Conservation (phyloP, 2,113 vertebrate genomes). For the Leptobrachium ailaonicum region DNA sequence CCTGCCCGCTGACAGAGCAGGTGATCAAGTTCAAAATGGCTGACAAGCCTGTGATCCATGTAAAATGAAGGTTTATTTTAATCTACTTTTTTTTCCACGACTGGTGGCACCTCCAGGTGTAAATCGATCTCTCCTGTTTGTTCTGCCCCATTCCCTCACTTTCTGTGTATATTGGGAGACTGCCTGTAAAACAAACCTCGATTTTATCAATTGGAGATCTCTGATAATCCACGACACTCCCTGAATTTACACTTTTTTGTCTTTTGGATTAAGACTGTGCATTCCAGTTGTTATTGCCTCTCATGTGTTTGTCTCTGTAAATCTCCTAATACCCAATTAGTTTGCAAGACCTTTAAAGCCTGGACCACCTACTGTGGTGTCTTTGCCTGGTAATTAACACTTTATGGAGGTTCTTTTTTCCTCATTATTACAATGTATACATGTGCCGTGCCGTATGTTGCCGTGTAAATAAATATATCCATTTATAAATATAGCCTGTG, state of each 20-base stretch:
- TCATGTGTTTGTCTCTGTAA: neutral
- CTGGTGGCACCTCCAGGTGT: no score
- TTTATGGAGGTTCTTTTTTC: neutral
- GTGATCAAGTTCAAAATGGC: no score
- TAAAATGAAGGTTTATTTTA: no score
- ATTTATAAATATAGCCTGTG: neutral
- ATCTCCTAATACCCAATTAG: slow-evolving; percentile 1
- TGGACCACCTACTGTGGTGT: neutral
- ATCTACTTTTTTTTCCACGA: no score
- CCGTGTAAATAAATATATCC: neutral
- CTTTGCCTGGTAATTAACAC: neutral
- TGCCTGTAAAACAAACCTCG: no score
- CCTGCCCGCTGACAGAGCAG: no score
- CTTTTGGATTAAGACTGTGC: neutral
- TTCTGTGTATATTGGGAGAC: no score
- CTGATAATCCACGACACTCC: neutral
- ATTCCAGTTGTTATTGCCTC: neutral
- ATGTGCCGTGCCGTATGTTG: neutral
- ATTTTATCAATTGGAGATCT: neutral
- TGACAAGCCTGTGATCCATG: no score
- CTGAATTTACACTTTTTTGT: neutral
- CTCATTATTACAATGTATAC: neutral
- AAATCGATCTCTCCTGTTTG: no score
- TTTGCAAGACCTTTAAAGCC: neutral
- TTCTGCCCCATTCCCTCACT: no score